These are phyloP conservation scores for Murina feae DNA, from an alignment of 2,113 vertebrate genomes.

Conservation along the genomic window DNA sequence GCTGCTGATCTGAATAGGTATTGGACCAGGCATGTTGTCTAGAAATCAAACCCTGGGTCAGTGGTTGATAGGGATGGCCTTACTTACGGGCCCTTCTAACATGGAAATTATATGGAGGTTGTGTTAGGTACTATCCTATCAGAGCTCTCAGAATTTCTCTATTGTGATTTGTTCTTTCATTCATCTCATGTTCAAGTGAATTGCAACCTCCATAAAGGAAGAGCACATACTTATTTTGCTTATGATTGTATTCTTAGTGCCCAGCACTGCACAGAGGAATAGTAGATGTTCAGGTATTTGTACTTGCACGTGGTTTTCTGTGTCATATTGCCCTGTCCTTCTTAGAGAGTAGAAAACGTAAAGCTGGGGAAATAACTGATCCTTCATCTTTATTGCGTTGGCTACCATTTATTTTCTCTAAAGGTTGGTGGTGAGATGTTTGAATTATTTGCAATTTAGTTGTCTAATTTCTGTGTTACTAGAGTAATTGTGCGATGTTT, in stretches of 20 bases:
- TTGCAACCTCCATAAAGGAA: neutral
- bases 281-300: slow-evolving; percentile 23
- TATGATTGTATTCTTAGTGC: neutral
- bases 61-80: neutral
- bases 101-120: neutral
- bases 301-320: neutral
- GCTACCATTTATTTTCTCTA: slow-evolving; percentile 33
- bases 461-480: slow-evolving; percentile 46
- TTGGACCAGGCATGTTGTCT: neutral
- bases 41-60: neutral
- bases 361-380: slow-evolving; percentile 7
- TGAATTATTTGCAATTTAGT: slow-evolving; percentile 56
- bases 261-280: neutral
- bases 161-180: neutral
- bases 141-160: neutral
- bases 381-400: slow-evolving; percentile 3
- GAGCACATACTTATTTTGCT: neutral
- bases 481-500: slow-evolving; percentile 54
- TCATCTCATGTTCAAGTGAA: neutral
- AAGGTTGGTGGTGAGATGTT: slow-evolving; percentile 24
- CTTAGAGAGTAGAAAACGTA: slow-evolving; percentile 28
- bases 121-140: neutral
- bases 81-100: neutral
- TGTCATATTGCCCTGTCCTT: neutral
- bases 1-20: neutral